A percentile compares a stretch with the other conserved stretches of the same genome.
Conservation (phyloP, 2,888 invertebrate species). For the Drosophila greeni region DNA sequence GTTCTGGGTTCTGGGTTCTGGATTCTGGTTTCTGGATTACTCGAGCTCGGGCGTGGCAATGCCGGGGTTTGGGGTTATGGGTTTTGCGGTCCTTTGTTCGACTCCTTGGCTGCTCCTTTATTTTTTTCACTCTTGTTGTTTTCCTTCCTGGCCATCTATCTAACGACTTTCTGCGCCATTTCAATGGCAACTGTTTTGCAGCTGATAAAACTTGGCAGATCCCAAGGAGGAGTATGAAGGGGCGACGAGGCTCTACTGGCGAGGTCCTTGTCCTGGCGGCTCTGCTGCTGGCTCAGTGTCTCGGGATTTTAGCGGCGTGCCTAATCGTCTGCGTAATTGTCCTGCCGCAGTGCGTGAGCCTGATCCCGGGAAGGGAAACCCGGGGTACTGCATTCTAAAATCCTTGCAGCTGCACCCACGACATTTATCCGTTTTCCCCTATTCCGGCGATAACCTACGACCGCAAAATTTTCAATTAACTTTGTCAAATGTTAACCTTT, state of each 20-base stretch:
- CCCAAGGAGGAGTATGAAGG: conserved; percentile 33
- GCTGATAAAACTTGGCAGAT: conserved; percentile 76
- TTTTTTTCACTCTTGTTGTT: conserved; percentile 26
- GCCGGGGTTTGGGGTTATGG: conserved; percentile 35
- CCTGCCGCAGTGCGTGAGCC: conserved; percentile 57
- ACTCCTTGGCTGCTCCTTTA: conserved; percentile 55
- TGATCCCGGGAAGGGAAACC: conserved; percentile 32
- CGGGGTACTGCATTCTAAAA: conserved; percentile 41
- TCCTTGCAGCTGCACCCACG: conserved; percentile 56
- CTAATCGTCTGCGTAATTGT: conserved; percentile 78
- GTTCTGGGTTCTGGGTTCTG: conserved; percentile 11
- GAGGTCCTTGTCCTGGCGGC: conserved; percentile 15
- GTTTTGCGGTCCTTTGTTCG: conserved; percentile 49
- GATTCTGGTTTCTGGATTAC: conserved; percentile 3
- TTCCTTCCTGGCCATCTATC: conserved; percentile 57
- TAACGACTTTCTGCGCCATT: conserved; percentile 68
- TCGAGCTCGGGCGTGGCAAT: conserved; percentile 25
- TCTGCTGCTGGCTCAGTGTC: conserved; percentile 15
- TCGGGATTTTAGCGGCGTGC: conserved; percentile 57
- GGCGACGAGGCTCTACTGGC: conserved; percentile 24
- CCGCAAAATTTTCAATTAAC: conserved; percentile 69
- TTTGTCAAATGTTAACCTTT: conserved; percentile 62
- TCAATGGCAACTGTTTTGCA: conserved; percentile 76
- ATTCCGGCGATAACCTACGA: conserved; percentile 30
- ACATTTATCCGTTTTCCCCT: conserved; percentile 28